phyloP scores from a whole-genome alignment of 2,888 invertebrate species.

The Gasteruption jaculator region DNA sequence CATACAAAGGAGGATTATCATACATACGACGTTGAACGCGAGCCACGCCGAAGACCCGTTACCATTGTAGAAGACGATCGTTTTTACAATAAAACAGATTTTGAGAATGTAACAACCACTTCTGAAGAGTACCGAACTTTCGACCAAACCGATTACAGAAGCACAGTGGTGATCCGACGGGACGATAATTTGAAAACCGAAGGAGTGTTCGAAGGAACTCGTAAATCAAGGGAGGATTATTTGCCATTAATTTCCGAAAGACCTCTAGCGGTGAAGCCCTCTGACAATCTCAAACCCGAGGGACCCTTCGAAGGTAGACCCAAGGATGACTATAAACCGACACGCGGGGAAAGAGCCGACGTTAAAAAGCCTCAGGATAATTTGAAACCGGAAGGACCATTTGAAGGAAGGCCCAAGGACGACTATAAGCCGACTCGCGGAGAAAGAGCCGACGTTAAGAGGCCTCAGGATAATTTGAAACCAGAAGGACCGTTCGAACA shows the following conservation, averaged over 20 bases:
- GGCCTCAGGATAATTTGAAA: constrained; percentile 57
- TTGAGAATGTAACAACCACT: constrained; percentile 67
- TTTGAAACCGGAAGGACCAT: constrained; percentile 50
- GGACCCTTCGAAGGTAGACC: constrained; percentile 39
- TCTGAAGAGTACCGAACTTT: constrained; percentile 65
- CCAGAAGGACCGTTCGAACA: constrained; percentile 60
- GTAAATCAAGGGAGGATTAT: constrained; percentile 52
- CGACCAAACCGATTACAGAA: constrained; percentile 57
- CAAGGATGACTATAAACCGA: constrained; percentile 36
- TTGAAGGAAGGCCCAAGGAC: constrained; percentile 30
- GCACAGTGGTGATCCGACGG: constrained; percentile 31
- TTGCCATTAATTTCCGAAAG: constrained; percentile 43
- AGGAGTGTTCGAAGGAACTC: constrained; percentile 54
- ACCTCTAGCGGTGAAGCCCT: constrained; percentile 38
- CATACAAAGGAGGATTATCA: constrained; percentile 46
- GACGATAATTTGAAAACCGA: constrained; percentile 59
- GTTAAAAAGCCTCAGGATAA: constrained; percentile 41
- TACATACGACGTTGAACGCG: constrained; percentile 35
- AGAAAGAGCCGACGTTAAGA: constrained; percentile 49
- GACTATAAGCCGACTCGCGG: constrained; percentile 45
- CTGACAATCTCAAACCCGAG: constrained; percentile 45
- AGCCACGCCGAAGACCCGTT: constrained; percentile 60
- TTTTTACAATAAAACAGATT: constrained; percentile 38
- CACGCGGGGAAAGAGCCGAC: constrained; percentile 53
- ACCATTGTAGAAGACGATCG: constrained; percentile 66